Base-by-base conservation (phyloP, 2,797 vertebrate genomes). In the Fringilla coelebs region DNA sequence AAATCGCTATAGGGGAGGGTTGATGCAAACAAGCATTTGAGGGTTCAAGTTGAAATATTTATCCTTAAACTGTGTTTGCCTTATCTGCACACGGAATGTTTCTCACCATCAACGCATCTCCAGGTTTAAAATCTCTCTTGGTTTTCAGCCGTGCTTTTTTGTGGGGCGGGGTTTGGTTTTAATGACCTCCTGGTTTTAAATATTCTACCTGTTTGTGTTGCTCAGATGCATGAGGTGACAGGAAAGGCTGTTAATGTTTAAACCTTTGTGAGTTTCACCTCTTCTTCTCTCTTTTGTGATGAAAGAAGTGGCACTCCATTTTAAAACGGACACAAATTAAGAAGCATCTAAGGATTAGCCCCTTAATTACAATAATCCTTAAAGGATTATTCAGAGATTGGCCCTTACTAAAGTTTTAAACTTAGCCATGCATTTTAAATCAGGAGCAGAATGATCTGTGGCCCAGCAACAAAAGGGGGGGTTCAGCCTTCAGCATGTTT, bases 311-410 rank as follows among this genome's bases (percentile, higher is more conserved):
- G 76, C 88, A 85, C 87, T 95, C 73, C 67, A 78, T 95, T 96
- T 96, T 96, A 95, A 97, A 97, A 93, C 60, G 75, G 92, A 67
- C 75, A 94, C 90, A 94, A 96, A 97, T 87, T 85, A 93, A 96
- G 91, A 88, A 95, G 67, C 94, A 93, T 92, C 93, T 85, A 88
- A 94, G 92, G 89, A 91, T 94, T 96, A 94, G 95, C 88, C 60
- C 79, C 88, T 95, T 97, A 96, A 97, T 97, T 97, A 97, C 74
- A 97, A 96, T 96, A 97, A 97, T 95, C 94, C 94, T 90, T 95
- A 83, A 90, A 97, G 96, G 92, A 95, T 97, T 96, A 96, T 95
- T 96, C 95, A 94, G 92, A 96, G 85, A 86, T 81, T 71, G 85
- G 67, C 65, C 76, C 51, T 96, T 95, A 74, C 93, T 85, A 91